Evolutionary conservation across 2,888 invertebrate genomes (phyloP), one percentile per base, ranked within the genome.

Genomic region (Ectemnius lituratus): DNA sequence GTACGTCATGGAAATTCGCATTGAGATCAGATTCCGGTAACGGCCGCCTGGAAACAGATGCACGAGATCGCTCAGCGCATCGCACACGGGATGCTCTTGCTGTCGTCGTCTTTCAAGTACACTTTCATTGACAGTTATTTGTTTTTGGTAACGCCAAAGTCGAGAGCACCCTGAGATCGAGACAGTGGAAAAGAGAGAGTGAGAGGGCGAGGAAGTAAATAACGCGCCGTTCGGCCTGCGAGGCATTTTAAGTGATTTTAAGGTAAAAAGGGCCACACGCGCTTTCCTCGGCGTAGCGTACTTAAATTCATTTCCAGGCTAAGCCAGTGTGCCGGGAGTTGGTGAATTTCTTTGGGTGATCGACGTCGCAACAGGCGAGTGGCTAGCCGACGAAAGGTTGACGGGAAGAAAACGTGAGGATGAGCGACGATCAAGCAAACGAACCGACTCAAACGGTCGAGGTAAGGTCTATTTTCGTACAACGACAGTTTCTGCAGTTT

Each of bases 391-490:
- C 57, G 58, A 58, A 61, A 62, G 58, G 64, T 58, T 37, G 37
- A 37, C 37, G 76, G 69, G 64, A 59, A 76, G 62, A 65, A 69
- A 28, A 20, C 71, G 72, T 72, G 65, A 88, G 75, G 67, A 90
- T 90, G 90, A 90, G 88, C 70, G 87, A 89, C 78, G 86, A 89
- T 76, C 86, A 86, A 78, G 82, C 75, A 67, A 87, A 83, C 37
- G 88, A 89, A 62, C 70, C 85, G 5, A 81, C 82, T 49, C 86
- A 87, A 78, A 82, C 84, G 20, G 80, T 75, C 37, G 89, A 90
- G 85, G 90, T 86, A 80, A 82, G 62, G 56, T 60, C 3, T 67
- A 16, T 11, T 57, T 56, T 37, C 56, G 20, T 46, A 11, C 13
- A 49, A 57, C 46, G 13, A 16, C 18, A 52, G 4, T 52, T 11